Percentiles rank a stretch among this genome's conserved stretches.
Conservation (phyloP, 37 sponge, comb jelly and placozoan genomes). For the Spongilla lacustris region DNA sequence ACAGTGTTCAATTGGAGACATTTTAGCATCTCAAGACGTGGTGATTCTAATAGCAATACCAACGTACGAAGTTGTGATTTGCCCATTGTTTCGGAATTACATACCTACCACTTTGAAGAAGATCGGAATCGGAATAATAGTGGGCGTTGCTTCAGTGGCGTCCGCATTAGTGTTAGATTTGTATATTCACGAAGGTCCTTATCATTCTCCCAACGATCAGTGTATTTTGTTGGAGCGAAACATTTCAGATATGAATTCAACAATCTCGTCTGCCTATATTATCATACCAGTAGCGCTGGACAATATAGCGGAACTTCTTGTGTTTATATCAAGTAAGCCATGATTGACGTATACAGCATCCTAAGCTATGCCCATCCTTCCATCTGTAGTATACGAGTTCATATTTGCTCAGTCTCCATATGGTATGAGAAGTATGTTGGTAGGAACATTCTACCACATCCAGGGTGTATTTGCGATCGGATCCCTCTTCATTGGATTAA, state of each 20-base stretch:
- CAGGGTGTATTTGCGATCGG: not conserved
- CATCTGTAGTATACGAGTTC: not conserved
- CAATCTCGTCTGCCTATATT: not conserved
- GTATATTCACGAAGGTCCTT: not conserved
- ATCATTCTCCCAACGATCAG: not conserved
- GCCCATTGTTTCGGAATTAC: slow-evolving; percentile 15
- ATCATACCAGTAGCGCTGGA: not conserved
- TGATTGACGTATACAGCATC: not conserved
- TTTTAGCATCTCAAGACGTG: not conserved
- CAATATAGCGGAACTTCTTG: slow-evolving; percentile 16
- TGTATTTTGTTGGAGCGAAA: not conserved
- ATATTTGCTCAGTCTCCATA: slow-evolving; percentile 24
- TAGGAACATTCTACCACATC: slow-evolving; percentile 8
- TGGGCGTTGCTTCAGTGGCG: not conserved
- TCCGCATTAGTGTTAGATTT: not conserved
- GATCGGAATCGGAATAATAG: slow-evolving; percentile 17
- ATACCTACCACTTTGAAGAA: not conserved
- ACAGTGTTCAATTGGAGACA: not conserved
- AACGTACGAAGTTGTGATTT: slow-evolving; percentile 2
- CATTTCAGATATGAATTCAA: not conserved
- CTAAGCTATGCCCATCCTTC: too few species aligned
- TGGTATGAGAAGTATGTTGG: slow-evolving; percentile 26
- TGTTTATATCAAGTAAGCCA: slow-evolving; percentile 11
- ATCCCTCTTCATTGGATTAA: not conserved
- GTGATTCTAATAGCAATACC: not conserved